Evolutionary conservation across 2,888 invertebrate species (phyloP).

Genomic region (Melanostoma mellinum): DNA sequence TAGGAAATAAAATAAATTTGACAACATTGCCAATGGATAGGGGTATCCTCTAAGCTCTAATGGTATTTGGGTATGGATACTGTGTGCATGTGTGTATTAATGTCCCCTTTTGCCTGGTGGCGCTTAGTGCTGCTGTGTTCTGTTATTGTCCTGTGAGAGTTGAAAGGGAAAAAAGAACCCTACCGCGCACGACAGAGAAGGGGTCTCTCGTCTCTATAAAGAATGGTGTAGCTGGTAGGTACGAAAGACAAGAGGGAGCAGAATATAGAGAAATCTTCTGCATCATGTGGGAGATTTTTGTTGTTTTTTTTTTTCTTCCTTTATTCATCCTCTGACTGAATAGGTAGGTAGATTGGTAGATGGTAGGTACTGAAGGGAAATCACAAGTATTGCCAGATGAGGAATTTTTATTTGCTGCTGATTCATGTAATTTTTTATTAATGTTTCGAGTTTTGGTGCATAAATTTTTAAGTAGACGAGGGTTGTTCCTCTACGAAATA

Average conservation of each 20-base stretch:
- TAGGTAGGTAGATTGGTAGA: background rate
- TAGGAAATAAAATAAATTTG: slow-evolving; percentile 60
- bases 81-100: slow-evolving; percentile 25
- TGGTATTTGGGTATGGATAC: slow-evolving; percentile 20
- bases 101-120: slow-evolving; percentile 53
- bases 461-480: slow-evolving; percentile 9
- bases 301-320: slow-evolving; percentile 8
- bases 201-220: slow-evolving; percentile 10
- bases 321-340: slow-evolving; percentile 40
- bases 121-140: slow-evolving; percentile 34
- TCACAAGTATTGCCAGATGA: slow-evolving; percentile 55
- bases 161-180: slow-evolving; percentile 25
- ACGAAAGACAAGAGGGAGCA: slow-evolving; percentile 32
- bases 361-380: slow-evolving; percentile 23
- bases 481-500: background rate
- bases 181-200: slow-evolving; percentile 33
- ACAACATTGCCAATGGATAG: slow-evolving; percentile 64
- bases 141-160: slow-evolving; percentile 52
- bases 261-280: slow-evolving; percentile 37
- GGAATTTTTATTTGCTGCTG: slow-evolving; percentile 6
- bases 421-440: slow-evolving; percentile 19
- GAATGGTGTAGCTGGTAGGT: slow-evolving; percentile 3
- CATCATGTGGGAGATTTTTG: slow-evolving; percentile 67
- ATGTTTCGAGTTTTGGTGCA: slow-evolving; percentile 3
- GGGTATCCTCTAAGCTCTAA: slow-evolving; percentile 9